A percentile compares a stretch with the other conserved stretches of the same genome.
Evolutionary conservation across 2,888 invertebrate genomes (phyloP).

Genomic region (Spilarctia lutea): DNA sequence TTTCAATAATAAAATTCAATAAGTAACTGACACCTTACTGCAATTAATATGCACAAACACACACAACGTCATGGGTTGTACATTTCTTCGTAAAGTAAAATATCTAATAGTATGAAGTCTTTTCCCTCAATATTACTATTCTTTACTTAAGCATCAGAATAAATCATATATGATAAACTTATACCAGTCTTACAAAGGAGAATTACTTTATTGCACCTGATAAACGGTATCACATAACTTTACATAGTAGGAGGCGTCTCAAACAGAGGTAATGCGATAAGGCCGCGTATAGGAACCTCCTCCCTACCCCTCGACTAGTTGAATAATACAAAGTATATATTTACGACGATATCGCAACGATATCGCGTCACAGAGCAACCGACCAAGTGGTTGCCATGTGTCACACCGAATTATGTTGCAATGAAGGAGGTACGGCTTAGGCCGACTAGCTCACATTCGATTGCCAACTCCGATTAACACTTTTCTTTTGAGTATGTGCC

Average conservation of each 20-base stretch:
- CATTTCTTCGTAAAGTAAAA: too few species aligned
- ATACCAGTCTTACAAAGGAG: neutral
- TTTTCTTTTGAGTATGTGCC: too few species aligned
- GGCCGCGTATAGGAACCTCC: slow-evolving; percentile 18
- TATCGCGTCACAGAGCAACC: slow-evolving; percentile 57
- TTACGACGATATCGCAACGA: slow-evolving; percentile 58
- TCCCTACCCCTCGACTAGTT: slow-evolving; percentile 37
- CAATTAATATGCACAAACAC: too few species aligned
- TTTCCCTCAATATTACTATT: neutral
- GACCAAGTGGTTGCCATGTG: slow-evolving; percentile 25
- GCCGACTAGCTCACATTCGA: neutral
- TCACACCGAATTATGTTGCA: slow-evolving; percentile 34
- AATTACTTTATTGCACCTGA: slow-evolving; percentile 7
- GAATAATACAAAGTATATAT: slow-evolving; percentile 59
- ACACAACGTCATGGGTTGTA: too few species aligned
- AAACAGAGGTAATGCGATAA: slow-evolving; percentile 24
- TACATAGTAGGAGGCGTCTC: neutral
- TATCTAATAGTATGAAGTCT: neutral
- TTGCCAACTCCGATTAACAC: neutral
- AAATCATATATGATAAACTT: neutral
- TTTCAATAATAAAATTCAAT: too few species aligned
- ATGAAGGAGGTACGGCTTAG: neutral
- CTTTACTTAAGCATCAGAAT: neutral
- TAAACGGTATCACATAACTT: neutral
- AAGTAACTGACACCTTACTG: too few species aligned